A percentile compares a stretch with the other conserved stretches of the same genome.
These are phyloP conservation scores for Bellardia bayeri DNA, from an alignment of 2,888 invertebrate species.

Conservation along the genomic window DNA sequence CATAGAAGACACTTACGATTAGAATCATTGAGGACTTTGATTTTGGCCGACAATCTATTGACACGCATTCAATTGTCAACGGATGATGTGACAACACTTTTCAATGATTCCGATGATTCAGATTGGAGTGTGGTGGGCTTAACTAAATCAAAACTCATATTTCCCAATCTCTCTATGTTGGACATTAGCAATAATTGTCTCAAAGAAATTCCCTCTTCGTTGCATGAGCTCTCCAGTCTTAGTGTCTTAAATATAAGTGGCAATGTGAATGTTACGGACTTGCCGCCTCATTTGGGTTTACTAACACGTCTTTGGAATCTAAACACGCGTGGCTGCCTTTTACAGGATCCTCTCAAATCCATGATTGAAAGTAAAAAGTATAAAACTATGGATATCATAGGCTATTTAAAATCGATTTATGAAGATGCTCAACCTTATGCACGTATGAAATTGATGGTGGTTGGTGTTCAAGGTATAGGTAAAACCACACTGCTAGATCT, in stretches of 20 bases:
- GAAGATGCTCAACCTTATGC: conserved; percentile 97
- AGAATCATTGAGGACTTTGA: conserved; percentile 83
- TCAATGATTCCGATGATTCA: conserved; percentile 86
- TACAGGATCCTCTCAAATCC: conserved; percentile 94
- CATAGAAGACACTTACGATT: conserved; percentile 93
- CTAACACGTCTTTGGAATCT: conserved; percentile 98
- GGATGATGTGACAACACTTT: conserved; percentile 89
- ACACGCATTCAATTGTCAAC: conserved; percentile 92
- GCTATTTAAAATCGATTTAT: conserved; percentile 93
- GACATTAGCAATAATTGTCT: conserved; percentile 96
- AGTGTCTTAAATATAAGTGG: conserved; percentile 96
- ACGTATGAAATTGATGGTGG: conserved; percentile 97
- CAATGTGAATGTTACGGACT: conserved; percentile 90
- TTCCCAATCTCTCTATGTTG: conserved; percentile 97
- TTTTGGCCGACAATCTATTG: conserved; percentile 94
- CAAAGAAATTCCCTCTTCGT: conserved; percentile 90
- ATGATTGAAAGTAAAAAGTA: conserved; percentile 97
- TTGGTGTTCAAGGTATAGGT: conserved; percentile 93
- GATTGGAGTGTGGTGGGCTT: conserved; percentile 87
- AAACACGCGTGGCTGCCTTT: conserved; percentile 94
- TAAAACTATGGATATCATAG: conserved; percentile 96
- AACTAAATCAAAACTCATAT: conserved; percentile 90
- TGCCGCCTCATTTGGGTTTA: conserved; percentile 98
- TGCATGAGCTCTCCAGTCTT: conserved; percentile 93
- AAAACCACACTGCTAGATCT: conserved; percentile 97